Percentiles rank a stretch among this genome's conserved stretches.
These are phyloP conservation scores for Zosterops borbonicus DNA, from an alignment of 2,113 vertebrate genomes.

Conservation along the genomic window DNA sequence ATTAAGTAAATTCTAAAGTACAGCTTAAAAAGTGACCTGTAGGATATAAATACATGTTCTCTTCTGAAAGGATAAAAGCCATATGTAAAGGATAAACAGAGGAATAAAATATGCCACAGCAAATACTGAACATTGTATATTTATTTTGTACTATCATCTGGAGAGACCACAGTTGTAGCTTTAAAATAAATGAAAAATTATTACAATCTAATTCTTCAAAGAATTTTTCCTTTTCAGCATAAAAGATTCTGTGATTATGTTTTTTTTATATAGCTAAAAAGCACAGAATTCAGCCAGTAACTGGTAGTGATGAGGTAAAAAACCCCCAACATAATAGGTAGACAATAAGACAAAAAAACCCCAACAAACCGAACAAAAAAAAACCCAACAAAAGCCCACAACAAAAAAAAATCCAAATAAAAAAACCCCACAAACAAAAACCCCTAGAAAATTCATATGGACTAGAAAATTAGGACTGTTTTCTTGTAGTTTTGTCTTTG, in stretches of 20 bases:
- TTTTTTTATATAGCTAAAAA: background rate
- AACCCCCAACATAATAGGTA: background rate
- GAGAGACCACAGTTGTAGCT: background rate
- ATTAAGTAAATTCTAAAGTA: background rate
- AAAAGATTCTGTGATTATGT: background rate
- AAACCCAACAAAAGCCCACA: too few relatives aligned
- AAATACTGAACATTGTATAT: background rate
- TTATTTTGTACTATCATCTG: background rate
- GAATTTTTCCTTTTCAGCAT: background rate
- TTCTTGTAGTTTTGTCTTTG: background rate
- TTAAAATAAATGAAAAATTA: background rate
- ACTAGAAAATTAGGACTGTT: background rate
- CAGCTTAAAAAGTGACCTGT: background rate
- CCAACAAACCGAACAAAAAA: too few relatives aligned
- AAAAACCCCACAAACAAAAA: background rate
- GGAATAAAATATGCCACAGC: background rate
- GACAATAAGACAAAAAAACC: background rate
- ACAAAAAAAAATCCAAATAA: background rate
- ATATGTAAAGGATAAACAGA: background rate
- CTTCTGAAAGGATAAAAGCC: background rate
- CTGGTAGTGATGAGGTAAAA: background rate
- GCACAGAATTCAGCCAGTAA: background rate
- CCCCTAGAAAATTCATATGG: background rate
- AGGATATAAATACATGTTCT: background rate
- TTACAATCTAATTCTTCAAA: background rate